Evolutionary conservation across 2,888 invertebrate species (phyloP), one percentile per base, ranked within the genome.

Genomic region (Entomobrya proxima): DNA sequence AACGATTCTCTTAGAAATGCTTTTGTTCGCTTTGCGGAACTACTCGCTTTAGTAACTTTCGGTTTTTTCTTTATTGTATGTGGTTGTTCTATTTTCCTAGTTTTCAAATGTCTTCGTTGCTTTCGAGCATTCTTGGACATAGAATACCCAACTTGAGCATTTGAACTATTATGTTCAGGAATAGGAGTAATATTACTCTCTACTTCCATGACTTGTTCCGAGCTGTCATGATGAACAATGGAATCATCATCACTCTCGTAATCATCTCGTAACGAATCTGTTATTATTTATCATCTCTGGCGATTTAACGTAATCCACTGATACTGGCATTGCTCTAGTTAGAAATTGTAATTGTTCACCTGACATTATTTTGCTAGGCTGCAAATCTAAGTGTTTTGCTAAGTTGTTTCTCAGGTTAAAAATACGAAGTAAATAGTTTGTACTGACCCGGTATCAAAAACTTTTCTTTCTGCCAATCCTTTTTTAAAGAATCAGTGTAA

Each of bases 401-500:
- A 69, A 9, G 0, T 69, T 7, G 4, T 84, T 77, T 21, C 83
- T n/a, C 76, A 67, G 67, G 2, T 18, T 7, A 13, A 40, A 84
- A 1, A 84, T n/a, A 55, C 0, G 40, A 35, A 15, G 1, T n/a
- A 44, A 69, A 84, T 9, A 84, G n/a, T 15, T 11, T 21, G 2
- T 55, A n/a, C 3, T 84, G 55, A 2, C 30, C 24, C 4, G 11
- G 18, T 1, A n/a, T 52, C 2, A 21, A 52, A 30, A 83, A 83
- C 4, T 24, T 35, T 4, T 50, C 18, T 24, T 9, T 30, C 9
- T 1, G 40, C n/a, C 21, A 44, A 3, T 24, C 15, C 9, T 6
- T 37, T 13, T 40, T 32, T 24, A 15, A 21, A 27, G 21, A 24
- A 15, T 40, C 69, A 2, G 44, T 35, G 15, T 40, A 58, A 2